Percentiles rank a stretch among this genome's conserved stretches.
Conservation (phyloP, 2,888 invertebrate genomes). For the Punctoribates punctum region DNA sequence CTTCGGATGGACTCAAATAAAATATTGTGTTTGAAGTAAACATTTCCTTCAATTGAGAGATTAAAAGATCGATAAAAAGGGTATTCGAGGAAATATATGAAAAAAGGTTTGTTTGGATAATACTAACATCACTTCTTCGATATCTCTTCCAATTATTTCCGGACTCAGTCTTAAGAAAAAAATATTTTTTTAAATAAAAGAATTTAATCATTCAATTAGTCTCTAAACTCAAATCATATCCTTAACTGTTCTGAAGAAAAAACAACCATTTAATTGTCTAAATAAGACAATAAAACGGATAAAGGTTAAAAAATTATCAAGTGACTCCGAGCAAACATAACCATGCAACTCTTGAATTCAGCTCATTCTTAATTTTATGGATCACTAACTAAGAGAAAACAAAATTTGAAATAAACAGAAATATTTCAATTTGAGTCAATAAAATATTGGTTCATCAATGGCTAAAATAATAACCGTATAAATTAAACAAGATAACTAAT, state of each 20-base stretch:
- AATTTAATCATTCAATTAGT: neutral
- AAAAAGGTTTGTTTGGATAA: neutral
- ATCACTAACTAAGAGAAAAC: too few relatives aligned
- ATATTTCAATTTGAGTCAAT: too few relatives aligned
- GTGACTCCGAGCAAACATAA: too few relatives aligned
- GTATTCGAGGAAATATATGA: neutral
- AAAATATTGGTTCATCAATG: too few relatives aligned
- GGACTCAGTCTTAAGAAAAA: neutral
- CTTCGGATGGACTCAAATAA: slow-evolving; percentile 39
- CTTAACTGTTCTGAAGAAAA: neutral
- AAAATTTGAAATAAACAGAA: too few relatives aligned
- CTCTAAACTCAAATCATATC: neutral
- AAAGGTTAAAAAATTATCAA: too few relatives aligned
- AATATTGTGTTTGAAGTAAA: slow-evolving; percentile 37
- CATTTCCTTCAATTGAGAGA: slow-evolving; percentile 10
- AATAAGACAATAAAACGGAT: too few relatives aligned
- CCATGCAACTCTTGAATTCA: too few relatives aligned
- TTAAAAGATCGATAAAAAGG: slow-evolving; percentile 2
- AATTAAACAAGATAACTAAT: too few relatives aligned
- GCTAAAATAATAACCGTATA: too few relatives aligned
- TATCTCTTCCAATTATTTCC: neutral
- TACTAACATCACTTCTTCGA: slow-evolving; percentile 23
- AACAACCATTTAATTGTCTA: neutral
- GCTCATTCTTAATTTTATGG: too few relatives aligned
- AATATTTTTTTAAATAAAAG: neutral